A percentile compares a stretch with the other conserved stretches of the same genome.
phyloP scores from a whole-genome alignment of 2,797 vertebrate species.

The Valencia hispanica region DNA sequence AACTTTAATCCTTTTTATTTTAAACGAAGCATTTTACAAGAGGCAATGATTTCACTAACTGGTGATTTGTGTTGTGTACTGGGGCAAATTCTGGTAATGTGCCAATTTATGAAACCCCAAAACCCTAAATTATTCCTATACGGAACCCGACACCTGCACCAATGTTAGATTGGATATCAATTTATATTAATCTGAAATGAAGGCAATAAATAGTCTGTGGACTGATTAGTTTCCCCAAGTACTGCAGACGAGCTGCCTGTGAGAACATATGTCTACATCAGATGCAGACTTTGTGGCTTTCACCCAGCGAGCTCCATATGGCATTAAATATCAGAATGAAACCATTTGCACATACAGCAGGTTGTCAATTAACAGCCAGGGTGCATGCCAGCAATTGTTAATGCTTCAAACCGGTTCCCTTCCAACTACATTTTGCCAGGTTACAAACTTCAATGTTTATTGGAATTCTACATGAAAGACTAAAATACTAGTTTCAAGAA shows the following conservation, averaged over 20 bases:
- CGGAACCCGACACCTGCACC: not conserved
- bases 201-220: not conserved
- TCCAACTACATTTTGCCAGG: not conserved
- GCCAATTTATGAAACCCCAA: not conserved
- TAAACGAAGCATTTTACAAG: not conserved
- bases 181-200: not conserved
- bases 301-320: slow-evolving; percentile 2
- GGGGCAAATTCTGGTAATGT: not conserved
- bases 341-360: not conserved
- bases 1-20: not conserved
- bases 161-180: not conserved
- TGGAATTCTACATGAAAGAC: too few relatives aligned
- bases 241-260: not conserved
- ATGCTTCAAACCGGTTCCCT: not conserved
- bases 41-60: not conserved
- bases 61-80: not conserved
- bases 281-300: not conserved
- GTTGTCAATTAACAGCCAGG: slow-evolving; percentile 5
- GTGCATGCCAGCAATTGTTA: slow-evolving; percentile 1
- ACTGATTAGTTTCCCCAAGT: not conserved
- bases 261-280: not conserved
- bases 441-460: not conserved
- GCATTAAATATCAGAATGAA: not conserved
- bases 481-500: too few relatives aligned
- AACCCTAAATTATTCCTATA: not conserved